A percentile compares a stretch with the other conserved stretches of the same genome.
These are phyloP conservation scores for Lipophrys pholis DNA, from an alignment of 2,113 vertebrate species.

Conservation along the genomic window DNA sequence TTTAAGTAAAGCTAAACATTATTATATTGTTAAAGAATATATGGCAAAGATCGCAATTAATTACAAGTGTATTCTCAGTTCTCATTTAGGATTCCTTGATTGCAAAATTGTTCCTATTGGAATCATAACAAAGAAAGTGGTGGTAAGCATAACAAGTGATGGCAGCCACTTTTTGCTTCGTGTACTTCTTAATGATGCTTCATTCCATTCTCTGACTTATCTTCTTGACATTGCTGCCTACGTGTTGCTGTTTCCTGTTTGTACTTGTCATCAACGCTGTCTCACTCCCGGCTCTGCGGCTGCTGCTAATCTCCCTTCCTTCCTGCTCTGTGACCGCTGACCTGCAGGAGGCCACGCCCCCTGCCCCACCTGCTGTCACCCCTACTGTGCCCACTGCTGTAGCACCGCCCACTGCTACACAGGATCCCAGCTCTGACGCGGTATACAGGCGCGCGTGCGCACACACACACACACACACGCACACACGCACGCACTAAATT, in stretches of 20 bases:
- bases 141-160: neutral
- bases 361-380: slow-evolving; percentile 36
- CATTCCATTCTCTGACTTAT: neutral
- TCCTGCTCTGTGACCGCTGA: slow-evolving; percentile 28
- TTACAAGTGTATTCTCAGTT: too few relatives aligned
- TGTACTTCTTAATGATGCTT: too few relatives aligned
- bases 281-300: slow-evolving; percentile 27
- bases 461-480: slow-evolving; percentile 21
- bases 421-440: slow-evolving; percentile 51
- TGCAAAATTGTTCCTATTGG: too few relatives aligned
- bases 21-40: too few relatives aligned
- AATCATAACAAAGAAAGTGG: too few relatives aligned
- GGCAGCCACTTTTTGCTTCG: neutral
- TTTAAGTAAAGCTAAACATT: too few relatives aligned
- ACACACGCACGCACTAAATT: slow-evolving; percentile 39
- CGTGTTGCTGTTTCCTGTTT: slow-evolving; percentile 12
- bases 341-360: slow-evolving; percentile 61
- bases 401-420: slow-evolving; percentile 46
- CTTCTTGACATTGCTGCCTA: slow-evolving; percentile 2
- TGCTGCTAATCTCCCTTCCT: slow-evolving; percentile 36
- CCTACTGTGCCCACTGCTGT: slow-evolving; percentile 43
- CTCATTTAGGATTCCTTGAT: too few relatives aligned
- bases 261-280: slow-evolving; percentile 16
- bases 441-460: slow-evolving; percentile 31
- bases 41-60: too few relatives aligned